A percentile compares a stretch with the other conserved stretches of the same genome.
These are phyloP conservation scores for Bombus sibiricus DNA, from an alignment of 1,140 invertebrate genomes.

Conservation along the genomic window DNA sequence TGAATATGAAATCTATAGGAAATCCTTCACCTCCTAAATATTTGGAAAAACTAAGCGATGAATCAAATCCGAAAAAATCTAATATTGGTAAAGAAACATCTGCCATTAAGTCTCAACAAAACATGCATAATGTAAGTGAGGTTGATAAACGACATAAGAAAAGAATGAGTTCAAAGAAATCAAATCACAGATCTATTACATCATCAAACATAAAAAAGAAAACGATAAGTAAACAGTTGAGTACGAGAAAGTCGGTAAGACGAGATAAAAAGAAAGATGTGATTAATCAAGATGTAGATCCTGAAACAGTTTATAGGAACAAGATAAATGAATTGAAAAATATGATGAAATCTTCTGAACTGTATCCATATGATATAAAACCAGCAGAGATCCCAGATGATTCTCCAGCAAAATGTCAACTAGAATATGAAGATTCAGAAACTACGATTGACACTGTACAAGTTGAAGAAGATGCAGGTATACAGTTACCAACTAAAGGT, in stretches of 20 bases:
- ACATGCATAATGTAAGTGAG: too few species aligned
- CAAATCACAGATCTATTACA: not conserved
- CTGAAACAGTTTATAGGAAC: not conserved
- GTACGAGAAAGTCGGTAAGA: not conserved
- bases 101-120: too few species aligned
- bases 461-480: not conserved
- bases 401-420: constrained; percentile 12
- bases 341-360: constrained; percentile 18
- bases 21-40: not conserved
- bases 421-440: constrained; percentile 11
- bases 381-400: constrained; percentile 45
- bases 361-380: constrained; percentile 31
- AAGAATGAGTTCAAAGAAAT: not conserved
- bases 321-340: constrained; percentile 36
- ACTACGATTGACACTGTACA: not conserved
- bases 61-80: not conserved
- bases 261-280: constrained; percentile 1
- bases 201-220: not conserved
- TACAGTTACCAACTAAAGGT: constrained; percentile 18
- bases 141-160: not conserved
- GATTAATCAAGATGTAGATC: not conserved
- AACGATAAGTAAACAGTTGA: not conserved
- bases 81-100: too few species aligned
- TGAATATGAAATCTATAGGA: not conserved
- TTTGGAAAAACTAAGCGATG: not conserved